Base-by-base conservation (phyloP, 1,140 invertebrate genomes). In the Neodiprion lecontei region DNA sequence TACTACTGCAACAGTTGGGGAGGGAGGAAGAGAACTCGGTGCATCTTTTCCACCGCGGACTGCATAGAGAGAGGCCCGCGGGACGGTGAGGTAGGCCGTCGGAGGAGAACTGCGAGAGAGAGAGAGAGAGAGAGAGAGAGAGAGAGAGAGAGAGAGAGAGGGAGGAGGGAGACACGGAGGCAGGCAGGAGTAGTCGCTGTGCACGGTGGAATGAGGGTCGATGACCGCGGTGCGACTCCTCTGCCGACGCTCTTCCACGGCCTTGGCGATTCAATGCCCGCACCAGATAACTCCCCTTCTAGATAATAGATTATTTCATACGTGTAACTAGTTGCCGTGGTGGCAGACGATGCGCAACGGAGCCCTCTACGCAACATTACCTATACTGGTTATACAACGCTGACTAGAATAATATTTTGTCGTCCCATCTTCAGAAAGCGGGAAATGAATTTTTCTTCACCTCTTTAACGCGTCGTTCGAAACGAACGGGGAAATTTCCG, bases 201-300 rank as follows among this genome's bases (percentile, higher is more conserved):
- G 67, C 72, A 69, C 67, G 68, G 67, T n/a, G 74, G 75, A 77
- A 77, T 75, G n/a, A 79, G 77, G 86, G 85, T 87, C 86, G 81
- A 82, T 84, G 86, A 87, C 86, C 87, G 84, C 82, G 81, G 78
- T 83, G 84, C 77, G 84, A 87, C 84, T 86, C 81, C 78, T 85
- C 80, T 80, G 67, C 75, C 28, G 23, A 14, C 28, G 48, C 70
- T 71, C 79, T 81, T 82, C 81, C 78, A 81, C 83, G 86, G 83
- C 86, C 86, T 88, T 88, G 86, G 84, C 84, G 81, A 87, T 87
- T 88, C 84, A 86, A 86, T 87, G 84, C 82, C 84, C 86, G 86
- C 86, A 85, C 84, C 81, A 86, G 84, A 88, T 88, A 86, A 85
- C 82, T 87, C 83, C 69, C 66, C 83, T 82, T 81, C 79, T 80